phyloP scores from a whole-genome alignment of 2,113 vertebrate genomes.

The Cardinalis cardinalis region DNA sequence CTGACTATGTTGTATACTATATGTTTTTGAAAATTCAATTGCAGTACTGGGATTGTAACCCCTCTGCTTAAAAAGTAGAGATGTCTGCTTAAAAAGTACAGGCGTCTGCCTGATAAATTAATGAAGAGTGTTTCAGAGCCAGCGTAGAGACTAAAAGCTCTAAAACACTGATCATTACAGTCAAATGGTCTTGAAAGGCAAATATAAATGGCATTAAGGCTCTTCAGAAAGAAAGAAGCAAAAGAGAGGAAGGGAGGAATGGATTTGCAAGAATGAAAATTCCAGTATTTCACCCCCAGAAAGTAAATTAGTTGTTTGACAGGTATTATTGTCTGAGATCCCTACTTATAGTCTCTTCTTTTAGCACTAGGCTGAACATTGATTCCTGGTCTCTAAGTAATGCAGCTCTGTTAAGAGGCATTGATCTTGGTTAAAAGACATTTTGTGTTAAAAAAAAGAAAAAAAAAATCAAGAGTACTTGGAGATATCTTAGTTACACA shows the following conservation, averaged over 20 bases:
- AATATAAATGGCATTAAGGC: not conserved
- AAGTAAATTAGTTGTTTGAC: conserved; percentile 3
- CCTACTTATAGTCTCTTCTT: not conserved
- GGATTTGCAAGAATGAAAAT: not conserved
- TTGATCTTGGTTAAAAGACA: conserved; percentile 29
- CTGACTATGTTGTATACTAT: not conserved
- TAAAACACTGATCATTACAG: not conserved
- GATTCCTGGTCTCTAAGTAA: conserved; percentile 26
- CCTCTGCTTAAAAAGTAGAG: not conserved
- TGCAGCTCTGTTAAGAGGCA: not conserved
- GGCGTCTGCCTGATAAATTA: not conserved
- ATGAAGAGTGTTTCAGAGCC: not conserved
- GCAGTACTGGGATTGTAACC: not conserved
- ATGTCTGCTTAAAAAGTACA: not conserved
- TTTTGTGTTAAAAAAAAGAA: not conserved
- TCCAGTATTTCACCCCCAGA: not conserved
- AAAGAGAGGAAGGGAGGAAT: not conserved
- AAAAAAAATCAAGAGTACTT: not conserved
- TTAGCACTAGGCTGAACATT: not conserved
- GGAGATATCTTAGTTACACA: not conserved
- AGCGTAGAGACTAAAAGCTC: not conserved
- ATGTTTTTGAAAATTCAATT: not conserved
- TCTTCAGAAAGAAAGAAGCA: not conserved
- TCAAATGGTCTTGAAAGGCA: not conserved
- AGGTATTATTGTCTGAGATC: not conserved